Percentiles rank a stretch among this genome's conserved stretches.
These are phyloP conservation scores for Podilymbus podiceps DNA, from an alignment of 2,113 vertebrate species.

Conservation along the genomic window DNA sequence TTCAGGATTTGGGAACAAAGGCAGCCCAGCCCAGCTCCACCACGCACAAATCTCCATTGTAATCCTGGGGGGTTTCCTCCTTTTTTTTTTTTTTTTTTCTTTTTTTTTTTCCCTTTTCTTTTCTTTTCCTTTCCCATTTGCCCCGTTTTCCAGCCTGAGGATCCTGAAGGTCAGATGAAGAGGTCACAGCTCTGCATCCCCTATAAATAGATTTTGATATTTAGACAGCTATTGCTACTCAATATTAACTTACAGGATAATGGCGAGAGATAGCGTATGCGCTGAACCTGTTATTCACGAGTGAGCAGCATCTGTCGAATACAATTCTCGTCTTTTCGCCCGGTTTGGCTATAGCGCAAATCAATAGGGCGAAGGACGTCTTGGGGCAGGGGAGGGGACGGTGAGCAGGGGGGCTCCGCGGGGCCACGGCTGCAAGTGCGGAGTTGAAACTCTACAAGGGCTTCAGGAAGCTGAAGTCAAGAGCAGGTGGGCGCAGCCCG, in stretches of 20 bases:
- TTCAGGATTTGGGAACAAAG: constrained; percentile 40
- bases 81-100: not conserved
- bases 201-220: constrained; percentile 74
- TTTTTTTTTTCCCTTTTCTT: not conserved
- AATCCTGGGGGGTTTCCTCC: not conserved
- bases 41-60: not conserved
- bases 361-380: constrained; percentile 76
- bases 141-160: constrained; percentile 22
- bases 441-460: not conserved
- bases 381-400: constrained; percentile 33
- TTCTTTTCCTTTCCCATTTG: not conserved
- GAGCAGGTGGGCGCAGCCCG: not conserved
- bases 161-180: constrained; percentile 64
- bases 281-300: constrained; percentile 82
- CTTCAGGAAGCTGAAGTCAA: not conserved
- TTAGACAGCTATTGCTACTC: constrained; percentile 72
- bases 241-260: constrained; percentile 79
- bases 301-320: constrained; percentile 82
- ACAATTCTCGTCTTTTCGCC: constrained; percentile 75
- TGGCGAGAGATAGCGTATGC: constrained; percentile 69
- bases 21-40: not conserved
- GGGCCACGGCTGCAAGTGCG: constrained; percentile 20
- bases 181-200: constrained; percentile 40
- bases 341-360: constrained; percentile 60
- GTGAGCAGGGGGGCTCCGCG: not conserved